A percentile compares a stretch with the other conserved stretches of the same genome.
phyloP scores from a whole-genome alignment of 2,797 vertebrate species.

The Selene dorsalis region DNA sequence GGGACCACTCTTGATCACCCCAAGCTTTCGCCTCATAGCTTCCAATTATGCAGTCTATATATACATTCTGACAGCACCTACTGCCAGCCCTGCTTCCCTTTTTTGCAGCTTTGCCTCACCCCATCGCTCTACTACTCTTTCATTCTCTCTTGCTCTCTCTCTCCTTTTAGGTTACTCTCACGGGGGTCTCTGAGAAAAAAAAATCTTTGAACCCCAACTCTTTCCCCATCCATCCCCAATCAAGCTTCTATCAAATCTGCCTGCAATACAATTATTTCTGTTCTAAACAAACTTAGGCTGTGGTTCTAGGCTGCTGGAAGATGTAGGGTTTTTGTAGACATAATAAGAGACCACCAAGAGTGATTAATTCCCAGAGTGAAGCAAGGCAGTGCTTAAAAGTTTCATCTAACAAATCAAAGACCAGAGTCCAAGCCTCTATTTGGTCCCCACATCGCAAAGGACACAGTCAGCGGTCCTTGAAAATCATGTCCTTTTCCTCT shows the following conservation, averaged over 20 bases:
- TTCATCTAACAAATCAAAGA: neutral
- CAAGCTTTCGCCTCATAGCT: constrained; percentile 39
- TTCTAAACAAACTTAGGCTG: constrained; percentile 27
- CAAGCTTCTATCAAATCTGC: constrained; percentile 30
- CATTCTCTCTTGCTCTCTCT: constrained; percentile 7
- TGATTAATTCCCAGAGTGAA: constrained; percentile 13
- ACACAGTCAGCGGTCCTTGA: constrained; percentile 13
- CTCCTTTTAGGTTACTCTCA: constrained; percentile 21
- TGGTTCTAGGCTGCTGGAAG: constrained; percentile 1
- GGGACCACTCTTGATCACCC: constrained; percentile 47
- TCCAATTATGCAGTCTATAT: constrained; percentile 62
- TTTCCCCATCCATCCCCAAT: constrained; percentile 23
- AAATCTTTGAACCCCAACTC: constrained; percentile 30
- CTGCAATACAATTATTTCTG: constrained; percentile 40
- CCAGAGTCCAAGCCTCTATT: neutral
- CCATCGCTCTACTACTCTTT: constrained; percentile 30
- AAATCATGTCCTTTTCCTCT: neutral
- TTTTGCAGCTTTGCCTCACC: constrained; percentile 40
- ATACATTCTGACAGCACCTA: constrained; percentile 49
- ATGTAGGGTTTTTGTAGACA: constrained; percentile 5
- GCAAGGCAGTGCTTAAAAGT: constrained; percentile 2
- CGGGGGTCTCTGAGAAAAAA: constrained; percentile 35
- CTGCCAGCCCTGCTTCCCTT: constrained; percentile 29
- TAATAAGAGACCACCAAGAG: neutral
- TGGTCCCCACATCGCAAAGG: neutral